Percentiles rank a stretch among this genome's conserved stretches.
Evolutionary conservation across 2,888 invertebrate species (phyloP).

Genomic region (Drosophila monieri): DNA sequence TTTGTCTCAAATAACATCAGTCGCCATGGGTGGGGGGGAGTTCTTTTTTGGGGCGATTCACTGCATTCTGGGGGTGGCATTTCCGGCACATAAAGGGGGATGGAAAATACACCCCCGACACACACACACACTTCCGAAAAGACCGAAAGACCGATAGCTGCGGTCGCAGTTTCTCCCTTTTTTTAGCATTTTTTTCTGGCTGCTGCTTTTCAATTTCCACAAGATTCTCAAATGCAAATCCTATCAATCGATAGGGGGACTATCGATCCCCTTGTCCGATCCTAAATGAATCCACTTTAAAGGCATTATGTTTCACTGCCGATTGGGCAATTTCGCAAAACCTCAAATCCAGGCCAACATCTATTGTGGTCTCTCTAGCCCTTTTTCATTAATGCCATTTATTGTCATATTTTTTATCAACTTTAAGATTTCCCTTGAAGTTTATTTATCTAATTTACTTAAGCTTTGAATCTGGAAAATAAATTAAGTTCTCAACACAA

Average conservation of each 20-base stretch:
- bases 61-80: conserved; percentile 33
- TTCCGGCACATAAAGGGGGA: conserved; percentile 17
- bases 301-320: conserved; percentile 16
- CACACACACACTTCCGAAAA: conserved; percentile 5
- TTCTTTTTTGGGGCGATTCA: conserved; percentile 1
- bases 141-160: conserved; percentile 33
- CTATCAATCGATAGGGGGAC: conserved; percentile 21
- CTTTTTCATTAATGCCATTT: neutral
- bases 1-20: conserved; percentile 65
- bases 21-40: conserved; percentile 8
- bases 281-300: conserved; percentile 10
- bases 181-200: conserved; percentile 1
- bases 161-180: conserved; percentile 20
- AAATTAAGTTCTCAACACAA: no score
- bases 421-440: no score
- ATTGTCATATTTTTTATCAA: no score
- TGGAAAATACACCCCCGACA: conserved; percentile 7
- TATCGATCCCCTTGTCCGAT: conserved; percentile 19
- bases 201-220: conserved; percentile 32
- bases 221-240: conserved; percentile 46
- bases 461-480: no score
- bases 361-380: neutral
- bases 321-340: neutral
- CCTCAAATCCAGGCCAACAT: neutral
- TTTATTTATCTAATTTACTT: no score